Conservation (phyloP, 2,888 invertebrate species). For the Xestia xanthographa region DNA sequence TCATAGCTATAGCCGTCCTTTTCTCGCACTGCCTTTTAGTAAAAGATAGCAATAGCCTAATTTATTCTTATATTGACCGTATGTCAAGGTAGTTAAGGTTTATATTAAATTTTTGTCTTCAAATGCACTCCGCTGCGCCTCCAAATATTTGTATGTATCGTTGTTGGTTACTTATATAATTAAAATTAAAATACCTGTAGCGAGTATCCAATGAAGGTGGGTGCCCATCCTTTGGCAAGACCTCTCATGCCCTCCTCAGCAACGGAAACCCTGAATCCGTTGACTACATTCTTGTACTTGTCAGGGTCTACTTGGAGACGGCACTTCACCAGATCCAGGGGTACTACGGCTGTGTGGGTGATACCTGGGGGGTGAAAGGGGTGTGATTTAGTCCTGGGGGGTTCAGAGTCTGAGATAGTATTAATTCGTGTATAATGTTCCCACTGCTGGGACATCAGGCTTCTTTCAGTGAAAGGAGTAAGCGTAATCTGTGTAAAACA, state of each 20-base stretch:
- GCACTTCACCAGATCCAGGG: conserved; percentile 98
- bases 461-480: not conserved
- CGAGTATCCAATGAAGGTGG: conserved; percentile 99
- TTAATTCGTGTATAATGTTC: not conserved
- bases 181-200: conserved; percentile 90
- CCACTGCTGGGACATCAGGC: no score
- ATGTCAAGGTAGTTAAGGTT: no score
- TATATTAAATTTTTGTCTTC: no score
- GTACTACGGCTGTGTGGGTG: conserved; percentile 98
- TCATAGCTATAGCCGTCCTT: no score
- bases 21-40: no score
- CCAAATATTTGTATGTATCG: no score
- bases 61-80: no score
- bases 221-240: conserved; percentile 98
- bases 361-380: conserved; percentile 91
- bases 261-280: conserved; percentile 96
- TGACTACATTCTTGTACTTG: conserved; percentile 97
- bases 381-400: not conserved
- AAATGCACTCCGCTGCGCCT: no score
- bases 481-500: not conserved
- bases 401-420: not conserved
- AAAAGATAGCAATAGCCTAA: no score
- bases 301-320: conserved; percentile 97
- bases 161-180: no score
- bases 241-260: conserved; percentile 96